Conservation (phyloP, 2,113 vertebrate genomes). For the Nannospalax galili region DNA sequence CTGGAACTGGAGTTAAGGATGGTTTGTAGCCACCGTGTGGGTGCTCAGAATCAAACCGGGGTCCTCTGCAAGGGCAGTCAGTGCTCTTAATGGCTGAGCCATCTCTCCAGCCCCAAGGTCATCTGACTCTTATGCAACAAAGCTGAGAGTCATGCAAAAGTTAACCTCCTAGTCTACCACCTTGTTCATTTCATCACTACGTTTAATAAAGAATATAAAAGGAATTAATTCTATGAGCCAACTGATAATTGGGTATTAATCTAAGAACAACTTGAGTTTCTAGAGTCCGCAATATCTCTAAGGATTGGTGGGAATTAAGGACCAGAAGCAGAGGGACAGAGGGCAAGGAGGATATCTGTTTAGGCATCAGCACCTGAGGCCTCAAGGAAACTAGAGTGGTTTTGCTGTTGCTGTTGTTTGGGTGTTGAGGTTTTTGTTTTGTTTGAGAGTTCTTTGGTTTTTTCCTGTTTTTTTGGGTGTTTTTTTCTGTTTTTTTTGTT, state of each 20-base stretch:
- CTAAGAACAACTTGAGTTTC: not conserved
- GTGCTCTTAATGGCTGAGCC: too few species aligned
- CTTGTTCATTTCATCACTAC: not conserved
- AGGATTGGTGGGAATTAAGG: not conserved
- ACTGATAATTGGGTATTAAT: not conserved
- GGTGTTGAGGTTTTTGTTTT: too few species aligned
- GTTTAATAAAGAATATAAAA: not conserved
- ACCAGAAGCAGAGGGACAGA: not conserved
- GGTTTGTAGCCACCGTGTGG: too few species aligned
- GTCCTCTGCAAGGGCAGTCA: too few species aligned
- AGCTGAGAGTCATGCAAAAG: not conserved
- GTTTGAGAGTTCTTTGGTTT: too few species aligned
- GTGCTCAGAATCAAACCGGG: too few species aligned
- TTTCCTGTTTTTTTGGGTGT: too few species aligned
- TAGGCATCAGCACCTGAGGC: not conserved
- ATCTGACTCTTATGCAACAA: not conserved
- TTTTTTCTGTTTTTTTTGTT: too few species aligned
- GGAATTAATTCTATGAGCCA: not conserved
- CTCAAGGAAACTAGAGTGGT: not conserved
- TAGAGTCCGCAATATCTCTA: not conserved
- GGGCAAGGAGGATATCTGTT: not conserved
- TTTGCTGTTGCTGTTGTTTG: too few species aligned
- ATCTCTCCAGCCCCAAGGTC: too few species aligned
- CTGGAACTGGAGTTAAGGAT: too few species aligned
- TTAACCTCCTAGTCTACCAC: not conserved